phyloP scores from a whole-genome alignment of 2,888 invertebrate species.

The Scrobipalpa atriplicella region DNA sequence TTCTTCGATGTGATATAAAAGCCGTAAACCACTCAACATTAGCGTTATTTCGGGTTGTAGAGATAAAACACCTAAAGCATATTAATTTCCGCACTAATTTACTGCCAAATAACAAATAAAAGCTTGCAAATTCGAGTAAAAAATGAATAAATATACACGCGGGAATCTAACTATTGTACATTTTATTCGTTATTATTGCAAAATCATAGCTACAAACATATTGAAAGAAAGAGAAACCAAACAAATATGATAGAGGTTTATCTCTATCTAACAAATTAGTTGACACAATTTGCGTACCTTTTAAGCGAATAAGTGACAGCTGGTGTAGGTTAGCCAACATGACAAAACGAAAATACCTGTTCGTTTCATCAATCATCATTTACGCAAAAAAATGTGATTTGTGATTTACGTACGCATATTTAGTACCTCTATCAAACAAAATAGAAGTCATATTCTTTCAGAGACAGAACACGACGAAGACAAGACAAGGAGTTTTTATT shows the following conservation, averaged over 20 bases:
- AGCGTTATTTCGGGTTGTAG: not conserved
- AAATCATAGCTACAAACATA: not conserved
- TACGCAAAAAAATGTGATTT: not conserved
- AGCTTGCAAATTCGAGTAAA: not conserved
- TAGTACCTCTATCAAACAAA: too few species aligned
- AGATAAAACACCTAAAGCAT: not conserved
- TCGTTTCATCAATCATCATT: not conserved
- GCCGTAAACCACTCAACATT: not conserved
- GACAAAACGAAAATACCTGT: not conserved
- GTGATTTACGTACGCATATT: too few species aligned
- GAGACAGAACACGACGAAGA: too few species aligned
- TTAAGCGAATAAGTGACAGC: not conserved
- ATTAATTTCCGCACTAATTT: not conserved
- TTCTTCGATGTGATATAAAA: not conserved
- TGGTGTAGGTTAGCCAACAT: not conserved
- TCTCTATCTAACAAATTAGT: not conserved
- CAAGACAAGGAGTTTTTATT: too few species aligned
- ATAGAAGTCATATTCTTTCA: too few species aligned
- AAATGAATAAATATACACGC: constrained; percentile 13
- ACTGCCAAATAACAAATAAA: not conserved
- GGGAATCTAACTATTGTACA: not conserved
- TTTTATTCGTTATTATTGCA: not conserved
- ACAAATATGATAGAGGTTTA: not conserved
- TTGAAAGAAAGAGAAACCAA: not conserved
- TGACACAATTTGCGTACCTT: not conserved